These are phyloP conservation scores for Amazona finschi DNA, from an alignment of 2,797 vertebrate species.

Conservation along the genomic window DNA sequence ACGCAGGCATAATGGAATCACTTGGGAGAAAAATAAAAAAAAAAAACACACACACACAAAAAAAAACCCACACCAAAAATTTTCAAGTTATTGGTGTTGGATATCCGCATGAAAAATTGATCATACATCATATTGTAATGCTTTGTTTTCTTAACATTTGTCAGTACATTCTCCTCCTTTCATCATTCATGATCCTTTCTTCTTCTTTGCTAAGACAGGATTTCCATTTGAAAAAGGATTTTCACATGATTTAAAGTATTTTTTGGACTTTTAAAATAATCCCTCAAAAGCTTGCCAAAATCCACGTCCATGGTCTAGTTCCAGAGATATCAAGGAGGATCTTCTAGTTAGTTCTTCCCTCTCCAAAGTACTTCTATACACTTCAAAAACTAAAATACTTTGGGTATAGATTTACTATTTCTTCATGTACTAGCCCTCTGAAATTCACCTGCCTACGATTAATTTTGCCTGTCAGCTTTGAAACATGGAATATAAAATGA, in stretches of 20 bases:
- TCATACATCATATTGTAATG: fast-evolving
- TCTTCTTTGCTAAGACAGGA: background rate
- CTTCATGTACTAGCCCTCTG: background rate
- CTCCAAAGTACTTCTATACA: background rate
- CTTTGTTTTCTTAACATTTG: background rate
- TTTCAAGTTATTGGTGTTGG: background rate
- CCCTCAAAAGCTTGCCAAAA: background rate
- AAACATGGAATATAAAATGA: background rate
- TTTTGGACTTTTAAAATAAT: background rate
- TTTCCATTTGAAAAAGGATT: background rate
- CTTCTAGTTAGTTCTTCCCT: background rate
- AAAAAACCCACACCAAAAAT: background rate
- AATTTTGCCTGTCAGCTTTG: background rate
- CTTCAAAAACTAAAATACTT: background rate
- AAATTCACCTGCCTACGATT: background rate
- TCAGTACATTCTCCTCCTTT: background rate
- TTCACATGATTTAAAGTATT: background rate
- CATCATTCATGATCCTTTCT: background rate
- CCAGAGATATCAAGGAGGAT: background rate
- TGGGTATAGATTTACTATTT: background rate
- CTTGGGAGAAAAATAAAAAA: background rate
- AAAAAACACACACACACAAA: background rate
- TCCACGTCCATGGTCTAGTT: background rate
- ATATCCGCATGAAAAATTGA: background rate
- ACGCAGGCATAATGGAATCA: background rate